Conservation (phyloP, 2,113 vertebrate genomes). For the Herpetotheres cachinnans region DNA sequence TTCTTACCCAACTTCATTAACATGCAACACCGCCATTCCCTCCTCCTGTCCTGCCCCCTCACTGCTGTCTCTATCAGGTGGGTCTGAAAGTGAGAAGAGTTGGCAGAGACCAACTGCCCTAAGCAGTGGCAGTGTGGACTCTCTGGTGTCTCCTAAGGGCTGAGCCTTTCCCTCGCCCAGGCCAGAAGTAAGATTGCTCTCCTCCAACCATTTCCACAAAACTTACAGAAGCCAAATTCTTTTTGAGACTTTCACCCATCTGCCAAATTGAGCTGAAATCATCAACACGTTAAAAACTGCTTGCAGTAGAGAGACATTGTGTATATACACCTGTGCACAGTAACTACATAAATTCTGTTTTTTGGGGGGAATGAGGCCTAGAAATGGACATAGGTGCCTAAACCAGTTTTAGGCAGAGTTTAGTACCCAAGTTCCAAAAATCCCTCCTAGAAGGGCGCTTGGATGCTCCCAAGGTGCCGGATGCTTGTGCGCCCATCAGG, state of each 20-base stretch:
- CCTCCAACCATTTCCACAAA: neutral
- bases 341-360: neutral
- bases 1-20: slow-evolving; percentile 56
- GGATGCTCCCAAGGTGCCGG: neutral
- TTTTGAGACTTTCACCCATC: neutral
- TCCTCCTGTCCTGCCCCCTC: neutral
- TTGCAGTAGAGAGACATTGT: neutral
- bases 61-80: neutral
- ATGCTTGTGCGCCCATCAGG: neutral
- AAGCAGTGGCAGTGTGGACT: neutral
- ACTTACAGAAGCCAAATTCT: neutral
- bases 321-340: neutral
- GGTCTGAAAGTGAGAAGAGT: neutral
- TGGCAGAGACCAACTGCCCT: neutral
- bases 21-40: neutral
- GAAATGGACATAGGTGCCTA: neutral
- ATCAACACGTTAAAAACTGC: neutral
- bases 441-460: neutral
- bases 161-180: neutral
- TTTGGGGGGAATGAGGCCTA: neutral
- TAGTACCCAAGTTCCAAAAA: neutral
- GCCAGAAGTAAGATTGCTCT: neutral
- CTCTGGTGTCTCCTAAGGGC: neutral
- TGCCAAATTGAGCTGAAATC: neutral
- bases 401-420: neutral